Conservation (phyloP, 2,113 vertebrate species). For the Phalacrocorax carbo region DNA sequence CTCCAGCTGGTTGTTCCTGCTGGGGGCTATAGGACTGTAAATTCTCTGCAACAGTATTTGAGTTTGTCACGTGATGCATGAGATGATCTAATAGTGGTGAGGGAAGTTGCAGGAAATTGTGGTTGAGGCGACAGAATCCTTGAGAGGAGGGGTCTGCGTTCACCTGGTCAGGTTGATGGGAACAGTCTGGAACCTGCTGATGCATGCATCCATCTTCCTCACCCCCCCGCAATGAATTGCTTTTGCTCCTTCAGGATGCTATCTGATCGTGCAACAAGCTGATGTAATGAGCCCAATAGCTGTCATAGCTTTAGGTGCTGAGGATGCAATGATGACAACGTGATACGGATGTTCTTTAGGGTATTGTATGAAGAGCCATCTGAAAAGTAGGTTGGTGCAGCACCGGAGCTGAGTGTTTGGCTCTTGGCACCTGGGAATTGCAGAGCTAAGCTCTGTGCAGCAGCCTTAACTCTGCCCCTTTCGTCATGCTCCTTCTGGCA, state of each 20-base stretch:
- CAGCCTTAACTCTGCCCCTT: background rate
- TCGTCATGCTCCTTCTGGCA: background rate
- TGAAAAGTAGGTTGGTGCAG: background rate
- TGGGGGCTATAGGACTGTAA: background rate
- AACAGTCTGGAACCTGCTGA: background rate
- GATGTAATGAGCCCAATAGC: background rate
- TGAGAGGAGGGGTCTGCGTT: background rate
- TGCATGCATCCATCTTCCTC: background rate
- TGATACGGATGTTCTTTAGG: background rate
- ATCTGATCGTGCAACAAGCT: too few relatives aligned
- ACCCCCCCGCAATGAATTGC: background rate
- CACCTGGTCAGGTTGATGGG: background rate
- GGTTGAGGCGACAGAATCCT: background rate
- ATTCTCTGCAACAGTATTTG: background rate
- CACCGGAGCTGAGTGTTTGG: background rate
- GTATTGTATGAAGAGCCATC: background rate
- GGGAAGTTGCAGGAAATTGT: background rate
- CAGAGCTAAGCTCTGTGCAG: background rate
- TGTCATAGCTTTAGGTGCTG: background rate
- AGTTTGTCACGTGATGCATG: background rate
- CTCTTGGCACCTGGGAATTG: background rate
- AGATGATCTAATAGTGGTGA: background rate
- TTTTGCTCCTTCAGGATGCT: background rate
- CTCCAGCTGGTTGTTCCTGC: background rate
- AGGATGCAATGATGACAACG: background rate